Evolutionary conservation across 2,797 vertebrate species (phyloP).

Genomic region (Pseudochirops cupreus): DNA sequence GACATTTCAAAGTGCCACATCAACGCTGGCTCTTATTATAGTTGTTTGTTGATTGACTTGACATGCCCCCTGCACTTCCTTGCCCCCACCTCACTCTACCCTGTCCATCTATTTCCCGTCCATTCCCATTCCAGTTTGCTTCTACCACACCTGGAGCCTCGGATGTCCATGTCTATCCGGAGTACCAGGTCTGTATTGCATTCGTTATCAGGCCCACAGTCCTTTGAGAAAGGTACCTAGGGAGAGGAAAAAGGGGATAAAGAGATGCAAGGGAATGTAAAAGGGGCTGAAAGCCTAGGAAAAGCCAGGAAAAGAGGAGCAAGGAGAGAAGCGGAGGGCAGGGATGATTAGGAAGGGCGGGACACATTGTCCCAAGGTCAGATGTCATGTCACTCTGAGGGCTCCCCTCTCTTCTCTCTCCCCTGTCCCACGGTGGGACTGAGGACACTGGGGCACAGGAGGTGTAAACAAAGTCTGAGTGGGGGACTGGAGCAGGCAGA

Average conservation of each 20-base stretch:
- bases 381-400: background rate
- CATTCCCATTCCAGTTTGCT: background rate
- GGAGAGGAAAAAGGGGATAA: background rate
- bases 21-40: background rate
- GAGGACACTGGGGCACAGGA: background rate
- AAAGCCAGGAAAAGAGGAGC: background rate
- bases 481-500: background rate
- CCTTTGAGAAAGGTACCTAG: conserved; percentile 97
- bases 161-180: conserved; percentile 90
- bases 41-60: background rate
- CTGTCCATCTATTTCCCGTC: background rate
- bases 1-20: background rate
- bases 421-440: background rate
- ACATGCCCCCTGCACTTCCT: background rate
- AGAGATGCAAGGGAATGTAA: background rate
- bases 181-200: conserved; percentile 93
- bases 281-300: background rate
- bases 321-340: background rate
- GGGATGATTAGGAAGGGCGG: background rate
- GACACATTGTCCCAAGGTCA: background rate
- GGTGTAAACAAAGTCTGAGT: background rate
- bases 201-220: conserved; percentile 95
- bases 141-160: conserved; percentile 89
- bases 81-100: background rate
- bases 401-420: conserved; percentile 7